A percentile compares a stretch with the other conserved stretches of the same genome.
Evolutionary conservation across 2,113 vertebrate genomes (phyloP).

Genomic region (Illadopsis cleaveri): DNA sequence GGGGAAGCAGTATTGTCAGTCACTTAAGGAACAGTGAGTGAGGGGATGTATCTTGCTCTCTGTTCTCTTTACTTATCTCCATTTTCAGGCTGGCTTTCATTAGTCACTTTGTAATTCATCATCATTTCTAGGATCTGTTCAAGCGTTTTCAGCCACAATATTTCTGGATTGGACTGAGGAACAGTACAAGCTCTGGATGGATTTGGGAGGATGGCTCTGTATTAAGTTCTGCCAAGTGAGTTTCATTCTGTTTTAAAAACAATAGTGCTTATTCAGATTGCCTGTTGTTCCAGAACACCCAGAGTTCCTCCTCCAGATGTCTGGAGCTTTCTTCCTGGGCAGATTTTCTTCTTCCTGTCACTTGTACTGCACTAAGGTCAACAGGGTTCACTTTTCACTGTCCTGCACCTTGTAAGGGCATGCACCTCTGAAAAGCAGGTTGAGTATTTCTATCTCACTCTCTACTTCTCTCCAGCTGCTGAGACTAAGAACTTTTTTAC

Average conservation of each 20-base stretch:
- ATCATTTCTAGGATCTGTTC: slow-evolving; percentile 38
- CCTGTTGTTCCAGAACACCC: background rate
- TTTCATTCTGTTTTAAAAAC: slow-evolving; percentile 1
- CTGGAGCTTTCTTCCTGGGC: background rate
- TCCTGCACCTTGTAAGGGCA: background rate
- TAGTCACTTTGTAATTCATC: background rate
- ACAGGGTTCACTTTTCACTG: background rate
- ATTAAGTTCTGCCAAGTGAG: background rate
- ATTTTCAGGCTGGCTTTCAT: background rate
- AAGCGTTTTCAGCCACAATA: background rate
- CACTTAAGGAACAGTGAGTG: background rate
- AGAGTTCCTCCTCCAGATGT: background rate
- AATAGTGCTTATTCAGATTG: background rate
- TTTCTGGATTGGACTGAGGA: slow-evolving; percentile 49
- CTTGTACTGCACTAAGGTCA: background rate
- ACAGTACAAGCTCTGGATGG: background rate
- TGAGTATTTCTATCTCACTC: background rate
- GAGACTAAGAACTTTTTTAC: background rate
- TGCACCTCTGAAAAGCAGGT: background rate
- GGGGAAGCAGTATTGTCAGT: background rate
- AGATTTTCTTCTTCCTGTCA: background rate
- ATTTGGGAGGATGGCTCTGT: slow-evolving; percentile 40
- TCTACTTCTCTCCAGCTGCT: background rate
- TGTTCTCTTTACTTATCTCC: background rate
- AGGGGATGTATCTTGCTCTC: background rate